Percentiles rank a stretch among this genome's conserved stretches.
These are phyloP conservation scores for Gastrophysa polygoni DNA, from an alignment of 2,888 invertebrate genomes.

Conservation along the genomic window DNA sequence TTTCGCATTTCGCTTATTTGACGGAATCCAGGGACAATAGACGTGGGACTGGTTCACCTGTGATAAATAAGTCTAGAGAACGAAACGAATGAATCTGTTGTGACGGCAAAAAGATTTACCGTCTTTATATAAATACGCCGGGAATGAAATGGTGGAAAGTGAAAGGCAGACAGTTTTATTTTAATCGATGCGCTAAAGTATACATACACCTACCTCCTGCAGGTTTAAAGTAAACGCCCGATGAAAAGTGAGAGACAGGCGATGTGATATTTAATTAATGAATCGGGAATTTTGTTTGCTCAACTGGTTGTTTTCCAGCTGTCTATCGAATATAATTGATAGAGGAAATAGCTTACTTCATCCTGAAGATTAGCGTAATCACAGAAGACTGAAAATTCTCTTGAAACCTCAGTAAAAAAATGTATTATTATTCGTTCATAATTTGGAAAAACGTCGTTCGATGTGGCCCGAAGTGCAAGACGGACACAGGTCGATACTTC, in stretches of 20 bases:
- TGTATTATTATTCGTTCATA: too few relatives aligned
- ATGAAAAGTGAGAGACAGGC: constrained; percentile 36
- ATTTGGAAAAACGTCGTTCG: too few relatives aligned
- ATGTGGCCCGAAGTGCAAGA: too few relatives aligned
- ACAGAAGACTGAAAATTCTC: too few relatives aligned
- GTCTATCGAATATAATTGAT: neutral
- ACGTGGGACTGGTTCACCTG: constrained; percentile 33
- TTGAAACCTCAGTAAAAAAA: too few relatives aligned
- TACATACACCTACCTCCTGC: constrained; percentile 37
- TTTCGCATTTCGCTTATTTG: constrained; percentile 7
- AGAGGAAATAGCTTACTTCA: too few relatives aligned
- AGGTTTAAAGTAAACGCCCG: constrained; percentile 37
- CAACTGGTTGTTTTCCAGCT: neutral
- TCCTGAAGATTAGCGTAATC: too few relatives aligned
- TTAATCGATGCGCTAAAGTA: constrained; percentile 35
- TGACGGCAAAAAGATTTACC: constrained; percentile 36
- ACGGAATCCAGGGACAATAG: constrained; percentile 7
- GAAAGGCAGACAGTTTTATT: constrained; percentile 41
- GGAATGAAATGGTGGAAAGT: constrained; percentile 17
- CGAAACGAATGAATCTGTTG: constrained; percentile 34
- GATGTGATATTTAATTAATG: constrained; percentile 2
- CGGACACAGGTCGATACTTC: too few relatives aligned
- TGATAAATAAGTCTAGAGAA: constrained; percentile 37
- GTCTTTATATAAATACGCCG: constrained; percentile 40
- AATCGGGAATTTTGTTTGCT: neutral